Evolutionary conservation across 2,113 vertebrate species (phyloP).

Genomic region (Rhinolophus sinicus): DNA sequence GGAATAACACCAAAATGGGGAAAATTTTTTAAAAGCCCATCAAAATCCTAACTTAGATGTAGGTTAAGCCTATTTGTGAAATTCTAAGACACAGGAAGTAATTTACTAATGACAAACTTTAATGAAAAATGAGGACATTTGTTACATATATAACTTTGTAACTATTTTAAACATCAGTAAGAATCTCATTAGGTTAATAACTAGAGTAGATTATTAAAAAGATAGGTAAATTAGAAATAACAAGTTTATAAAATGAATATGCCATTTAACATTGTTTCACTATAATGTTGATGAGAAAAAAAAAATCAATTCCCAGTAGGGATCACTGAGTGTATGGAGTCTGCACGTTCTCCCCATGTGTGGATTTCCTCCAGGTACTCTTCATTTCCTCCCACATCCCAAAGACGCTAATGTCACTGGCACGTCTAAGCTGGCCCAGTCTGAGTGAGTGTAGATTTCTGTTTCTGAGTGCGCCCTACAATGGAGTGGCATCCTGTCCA

Average conservation of each 20-base stretch:
- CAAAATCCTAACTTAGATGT: neutral
- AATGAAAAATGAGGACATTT: conserved; percentile 27
- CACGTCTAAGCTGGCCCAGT: neutral
- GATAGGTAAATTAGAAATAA: neutral
- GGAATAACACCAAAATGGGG: neutral
- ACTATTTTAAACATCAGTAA: conserved; percentile 30
- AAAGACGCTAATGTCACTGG: neutral
- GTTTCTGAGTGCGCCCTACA: neutral
- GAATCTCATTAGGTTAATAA: conserved; percentile 15
- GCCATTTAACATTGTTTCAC: neutral
- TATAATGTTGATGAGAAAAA: neutral
- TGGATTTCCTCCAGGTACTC: neutral
- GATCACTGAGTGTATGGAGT: neutral
- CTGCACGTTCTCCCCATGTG: neutral
- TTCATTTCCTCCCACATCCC: neutral
- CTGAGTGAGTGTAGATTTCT: neutral
- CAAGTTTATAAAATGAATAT: neutral
- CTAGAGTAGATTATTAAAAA: neutral
- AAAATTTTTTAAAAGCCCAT: neutral
- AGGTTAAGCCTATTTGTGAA: neutral
- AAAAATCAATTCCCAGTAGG: neutral
- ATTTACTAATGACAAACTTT: conserved; percentile 29
- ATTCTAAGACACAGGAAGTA: neutral
- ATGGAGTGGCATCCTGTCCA: neutral
- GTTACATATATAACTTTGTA: neutral